Base-by-base conservation (phyloP, 2,113 vertebrate species). In the Etheostoma cragini region DNA sequence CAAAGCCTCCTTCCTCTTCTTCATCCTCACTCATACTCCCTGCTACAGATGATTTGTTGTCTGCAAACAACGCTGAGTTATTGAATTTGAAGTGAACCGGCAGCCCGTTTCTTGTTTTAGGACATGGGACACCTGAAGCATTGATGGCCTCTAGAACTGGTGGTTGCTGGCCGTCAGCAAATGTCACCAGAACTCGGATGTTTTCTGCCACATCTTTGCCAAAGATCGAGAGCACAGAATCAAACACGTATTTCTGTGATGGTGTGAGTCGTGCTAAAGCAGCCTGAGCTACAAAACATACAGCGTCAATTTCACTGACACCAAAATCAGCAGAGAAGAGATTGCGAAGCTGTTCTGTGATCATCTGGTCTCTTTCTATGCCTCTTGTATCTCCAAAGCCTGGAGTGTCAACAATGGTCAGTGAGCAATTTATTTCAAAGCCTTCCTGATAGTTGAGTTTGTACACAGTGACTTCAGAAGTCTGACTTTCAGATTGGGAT, bases 381-480 rank as follows among this genome's bases (percentile, higher is more conserved):
- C 89, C 92, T 69, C 87, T 66, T 1, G 88, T 89, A 12, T 92
- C 87, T 21, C 89, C 93, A 76, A 95, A 94, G 0, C 92, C 93
- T n/a, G 92, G 94, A 0, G 91, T 93, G 84, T 95, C 94, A 2
- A 93, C 78, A 0, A 95, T 74, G 5, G 91, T 94, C 24, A 95
- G 11, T 0, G 92, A 92, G 76, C 53, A 85, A 0, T 68, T 21
- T 2, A 92, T 66, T 6, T 56, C 13, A 35, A 94, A 93, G 0
- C 86, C 89, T 0, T 85, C 42, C 16, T 67, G 72, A 56, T 87
- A 42, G 66, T 91, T 33, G 54, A 95, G 21, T 47, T 88, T 57
- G 45, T 94, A 94, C 16, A 82, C 89, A 0, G 84, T 92, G 74
- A 95, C 84, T 10, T 85, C 78, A 12, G 90, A 90, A 0, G 89